Base-by-base conservation (phyloP, 2,113 vertebrate species). In the Hemibagrus wyckioides region DNA sequence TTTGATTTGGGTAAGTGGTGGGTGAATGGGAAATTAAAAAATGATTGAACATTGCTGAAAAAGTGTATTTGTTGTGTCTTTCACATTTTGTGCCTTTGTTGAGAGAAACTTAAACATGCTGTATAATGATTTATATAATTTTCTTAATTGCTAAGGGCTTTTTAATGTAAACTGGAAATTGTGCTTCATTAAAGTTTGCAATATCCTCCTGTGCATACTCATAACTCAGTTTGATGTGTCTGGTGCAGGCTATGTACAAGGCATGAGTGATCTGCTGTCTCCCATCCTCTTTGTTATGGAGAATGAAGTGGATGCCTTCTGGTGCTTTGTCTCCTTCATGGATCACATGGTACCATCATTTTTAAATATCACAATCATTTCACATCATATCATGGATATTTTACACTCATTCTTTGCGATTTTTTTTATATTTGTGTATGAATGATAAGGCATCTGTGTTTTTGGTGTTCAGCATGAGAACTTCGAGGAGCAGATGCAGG, bases 401-500 rank as follows among this genome's bases (percentile, higher is more conserved):
- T 73, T 76, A 15, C 28, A 25, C 25, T 48, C 44, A 50, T 48
- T 48, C 23, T 13, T 48, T 73, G 2, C 41, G 21, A 3, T 73
- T 7, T 50, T 76, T 50, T 13, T 50, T 48, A 4, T 73, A 3
- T 76, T 0, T 48, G 41, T 11, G 65, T 67, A 73, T 65, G 7
- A 44, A 4, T 56, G 21, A 81, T 44, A 23, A 33, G n/a, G 0
- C 15, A 33, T 39, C 33, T 81, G 59, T 81, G 57, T 65, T 50
- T 41, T 54, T 86, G 73, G 81, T 54, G 90, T 90, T 77, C 92
- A 99, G 98, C 98, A 99, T 91, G 96, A 98, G 89, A 99, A 99
- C 96, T 99, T 99, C 91, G 98, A 99, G 95, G 98, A 99, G 92
- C 97, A 99, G 95, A 99, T 99, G 98, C 97, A 98, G 93, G 98